phyloP scores from a whole-genome alignment of 2,888 invertebrate genomes.

The Pseudococcus jackbeardsleyi region DNA sequence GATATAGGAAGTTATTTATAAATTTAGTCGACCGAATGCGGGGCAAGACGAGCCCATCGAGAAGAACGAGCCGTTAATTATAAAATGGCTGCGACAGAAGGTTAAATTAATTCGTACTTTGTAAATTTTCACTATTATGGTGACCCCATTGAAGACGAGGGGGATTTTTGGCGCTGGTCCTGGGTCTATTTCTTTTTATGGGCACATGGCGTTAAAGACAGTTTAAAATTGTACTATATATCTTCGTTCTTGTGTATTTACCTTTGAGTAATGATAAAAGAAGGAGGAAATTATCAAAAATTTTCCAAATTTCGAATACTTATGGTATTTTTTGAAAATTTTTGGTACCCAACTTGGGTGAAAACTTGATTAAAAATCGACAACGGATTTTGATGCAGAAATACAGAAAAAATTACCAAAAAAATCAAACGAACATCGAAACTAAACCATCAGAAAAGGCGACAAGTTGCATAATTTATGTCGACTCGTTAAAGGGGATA shows the following conservation, averaged over 20 bases:
- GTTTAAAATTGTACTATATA: neutral
- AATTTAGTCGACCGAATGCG: neutral
- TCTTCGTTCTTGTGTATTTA: neutral
- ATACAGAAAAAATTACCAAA: neutral
- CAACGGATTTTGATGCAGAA: neutral
- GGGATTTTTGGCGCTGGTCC: neutral
- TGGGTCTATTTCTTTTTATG: neutral
- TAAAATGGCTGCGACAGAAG: slow-evolving; percentile 30
- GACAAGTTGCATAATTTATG: slow-evolving; percentile 9
- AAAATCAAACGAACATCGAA: neutral
- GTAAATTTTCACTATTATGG: slow-evolving; percentile 14
- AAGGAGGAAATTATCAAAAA: no score
- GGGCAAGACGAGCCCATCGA: neutral
- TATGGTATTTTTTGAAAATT: no score
- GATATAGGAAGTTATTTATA: slow-evolving; percentile 46
- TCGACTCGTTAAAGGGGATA: neutral
- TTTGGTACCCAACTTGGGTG: no score
- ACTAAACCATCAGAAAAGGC: neutral
- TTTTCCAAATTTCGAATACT: no score
- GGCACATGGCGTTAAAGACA: neutral
- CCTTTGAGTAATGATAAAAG: neutral
- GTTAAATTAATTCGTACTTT: slow-evolving; percentile 52
- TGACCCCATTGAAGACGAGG: neutral
- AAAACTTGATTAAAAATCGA: neutral
- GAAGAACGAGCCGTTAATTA: slow-evolving; percentile 37